Evolutionary conservation across 2,113 vertebrate genomes (phyloP), one percentile per base, ranked within the genome.

Genomic region (Lepus americanus): DNA sequence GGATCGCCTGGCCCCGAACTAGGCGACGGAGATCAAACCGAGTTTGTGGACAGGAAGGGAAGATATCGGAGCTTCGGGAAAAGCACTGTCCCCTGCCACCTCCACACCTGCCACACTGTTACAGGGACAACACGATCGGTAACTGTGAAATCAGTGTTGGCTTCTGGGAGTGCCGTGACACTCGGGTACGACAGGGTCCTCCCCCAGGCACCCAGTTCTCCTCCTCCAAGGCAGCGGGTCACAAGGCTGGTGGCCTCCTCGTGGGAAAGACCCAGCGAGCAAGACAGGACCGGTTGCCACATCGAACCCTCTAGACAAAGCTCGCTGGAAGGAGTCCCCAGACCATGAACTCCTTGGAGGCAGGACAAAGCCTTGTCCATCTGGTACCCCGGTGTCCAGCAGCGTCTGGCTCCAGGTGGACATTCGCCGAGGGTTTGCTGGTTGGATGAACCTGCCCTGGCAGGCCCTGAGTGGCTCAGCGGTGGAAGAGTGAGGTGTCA

Each of bases 1-100:
- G 8, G 9, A 25, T 16, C 6, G 0, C 67, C 0, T 2, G 44
- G 31, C 8, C 11, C 33, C 1, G 1, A 6, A 9, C n/a, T 7
- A 66, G 6, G 70, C 55, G 29, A 49, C 17, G 8, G 17, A 63
- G 77, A 67, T 19, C 33, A 61, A 31, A 14, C 27, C 0, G 31
- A 23, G 44, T 39, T 67, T 29, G 36, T 17, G 13, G 55, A 59
- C 29, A 64, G 14, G 55, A 59, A 79, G 25, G 16, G 19, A 19
- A 12, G 3, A 23, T 3, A 23, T 44, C 11, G 63, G 73, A 81
- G 9, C 44, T 31, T 39, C 19, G 84, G n/a, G 29, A n/a, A 74
- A 79, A 33, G 27, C 25, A 22, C 67, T 1, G 0, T 25, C 59
- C 59, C 27, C 27, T 9, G 13, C 51, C 4, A 0, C n/a, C 33